These are phyloP conservation scores for Nothoprocta perdicaria DNA, from an alignment of 2,113 vertebrate species.

Conservation along the genomic window DNA sequence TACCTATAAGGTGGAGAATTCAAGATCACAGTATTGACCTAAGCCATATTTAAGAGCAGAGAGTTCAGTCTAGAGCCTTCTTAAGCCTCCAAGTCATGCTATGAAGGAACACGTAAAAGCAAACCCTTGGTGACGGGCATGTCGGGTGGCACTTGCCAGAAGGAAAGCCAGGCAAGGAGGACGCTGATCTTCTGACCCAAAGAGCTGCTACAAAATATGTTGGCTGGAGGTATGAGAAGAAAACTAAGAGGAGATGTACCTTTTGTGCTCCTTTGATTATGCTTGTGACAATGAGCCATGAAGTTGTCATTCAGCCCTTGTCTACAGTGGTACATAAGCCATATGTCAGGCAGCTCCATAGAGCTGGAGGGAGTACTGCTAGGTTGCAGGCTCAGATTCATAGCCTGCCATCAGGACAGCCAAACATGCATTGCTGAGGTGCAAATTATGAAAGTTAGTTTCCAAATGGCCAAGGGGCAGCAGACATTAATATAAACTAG, in stretches of 20 bases:
- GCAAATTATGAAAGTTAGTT: constrained; percentile 36
- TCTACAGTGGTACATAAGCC: background rate
- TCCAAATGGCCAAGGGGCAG: constrained; percentile 51
- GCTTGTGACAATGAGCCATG: background rate
- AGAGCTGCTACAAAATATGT: background rate
- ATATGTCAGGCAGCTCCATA: background rate
- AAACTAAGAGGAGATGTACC: background rate
- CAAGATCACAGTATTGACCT: constrained; percentile 76
- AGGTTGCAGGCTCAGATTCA: background rate
- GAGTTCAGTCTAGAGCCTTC: constrained; percentile 78
- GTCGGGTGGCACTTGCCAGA: constrained; percentile 74
- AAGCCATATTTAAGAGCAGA: constrained; percentile 82
- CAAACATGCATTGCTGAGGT: constrained; percentile 19
- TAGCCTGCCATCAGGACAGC: background rate
- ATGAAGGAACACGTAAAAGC: constrained; percentile 80
- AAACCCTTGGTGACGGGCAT: constrained; percentile 82
- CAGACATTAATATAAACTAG: constrained; percentile 51
- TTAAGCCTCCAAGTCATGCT: accelerated
- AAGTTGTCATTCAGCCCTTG: background rate
- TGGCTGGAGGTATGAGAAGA: constrained; percentile 14
- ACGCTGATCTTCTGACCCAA: background rate
- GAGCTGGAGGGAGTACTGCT: background rate
- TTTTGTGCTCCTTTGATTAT: constrained; percentile 24
- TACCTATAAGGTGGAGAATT: constrained; percentile 79
- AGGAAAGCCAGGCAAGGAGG: background rate